Percentiles rank a stretch among this genome's conserved stretches.
These are phyloP conservation scores for Alfaro cultratus DNA, from an alignment of 2,797 vertebrate species.

Conservation along the genomic window DNA sequence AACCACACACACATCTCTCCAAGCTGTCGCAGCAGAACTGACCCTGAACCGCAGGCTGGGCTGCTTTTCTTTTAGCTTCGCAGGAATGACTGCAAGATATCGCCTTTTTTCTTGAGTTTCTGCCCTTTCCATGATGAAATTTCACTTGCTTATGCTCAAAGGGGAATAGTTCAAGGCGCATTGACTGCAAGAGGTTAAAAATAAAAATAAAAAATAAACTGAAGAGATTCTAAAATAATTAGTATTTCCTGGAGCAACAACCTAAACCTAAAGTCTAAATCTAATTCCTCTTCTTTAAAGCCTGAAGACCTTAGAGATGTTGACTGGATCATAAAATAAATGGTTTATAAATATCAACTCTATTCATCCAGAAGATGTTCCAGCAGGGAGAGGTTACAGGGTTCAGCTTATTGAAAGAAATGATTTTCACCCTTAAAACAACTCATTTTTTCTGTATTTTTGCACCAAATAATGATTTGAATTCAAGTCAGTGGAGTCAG, in stretches of 20 bases:
- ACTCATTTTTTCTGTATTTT: not conserved
- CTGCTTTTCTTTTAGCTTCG: not conserved
- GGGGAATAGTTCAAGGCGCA: not conserved
- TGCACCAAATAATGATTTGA: not conserved
- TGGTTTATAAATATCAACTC: not conserved
- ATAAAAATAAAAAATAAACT: not conserved
- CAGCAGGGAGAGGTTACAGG: constrained; percentile 2
- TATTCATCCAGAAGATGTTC: not conserved
- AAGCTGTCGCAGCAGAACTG: constrained; percentile 1
- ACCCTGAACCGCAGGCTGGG: not conserved
- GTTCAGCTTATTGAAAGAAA: not conserved
- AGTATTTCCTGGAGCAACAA: not conserved
- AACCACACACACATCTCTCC: constrained; percentile 11
- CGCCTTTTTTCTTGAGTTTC: not conserved
- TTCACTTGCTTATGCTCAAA: constrained; percentile 15
- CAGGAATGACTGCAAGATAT: no score
- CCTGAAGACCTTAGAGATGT: not conserved
- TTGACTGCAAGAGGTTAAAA: not conserved
- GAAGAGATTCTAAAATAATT: not conserved
- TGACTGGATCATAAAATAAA: not conserved
- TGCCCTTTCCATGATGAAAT: not conserved
- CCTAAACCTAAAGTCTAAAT: not conserved
- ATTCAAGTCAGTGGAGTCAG: not conserved
- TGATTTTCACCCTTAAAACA: not conserved
- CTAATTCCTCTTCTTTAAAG: not conserved